Evolutionary conservation across 2,888 invertebrate genomes (phyloP), one percentile per base, ranked within the genome.

Genomic region (Oxycera nigricornis): DNA sequence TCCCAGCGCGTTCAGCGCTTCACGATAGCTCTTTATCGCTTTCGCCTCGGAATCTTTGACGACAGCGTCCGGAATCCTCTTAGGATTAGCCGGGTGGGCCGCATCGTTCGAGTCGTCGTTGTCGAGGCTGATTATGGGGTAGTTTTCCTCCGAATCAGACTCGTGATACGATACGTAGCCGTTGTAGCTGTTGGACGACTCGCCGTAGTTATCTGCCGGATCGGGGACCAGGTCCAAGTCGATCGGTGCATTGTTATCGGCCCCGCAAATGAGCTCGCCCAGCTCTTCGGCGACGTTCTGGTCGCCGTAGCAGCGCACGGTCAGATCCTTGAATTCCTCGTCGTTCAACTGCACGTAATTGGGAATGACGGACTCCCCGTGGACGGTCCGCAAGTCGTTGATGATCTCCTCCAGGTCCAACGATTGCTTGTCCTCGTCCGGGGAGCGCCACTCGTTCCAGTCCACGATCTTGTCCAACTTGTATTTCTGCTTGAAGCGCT

Each of bases 401-500:
- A 52, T 30, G 31, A 70, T 70, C 2, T 52, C 52, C 3, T 52
- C 35, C 52, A 70, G 31, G 14, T 52, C 70, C 31, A 70, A 17
- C 22, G 31, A 55, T 31, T 52, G 52, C 22, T 4, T 6, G 7
- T 52, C 31, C 30, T 6, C 30, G 14, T 52, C n/a, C 35, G 22
- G 14, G 22, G 65, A 24, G 0, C 24, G 22, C 70, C 70, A 70
- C 2, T 52, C 20, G 31, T 28, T 41, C 70, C 70, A 70, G 24
- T 20, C n/a, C 39, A 41, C 30, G 31, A 70, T 7, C 17, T 17
- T 30, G 30, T 41, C 20, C 28, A 76, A 41, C 57, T 67, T 74
- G 62, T 73, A 76, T 28, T 74, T 73, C 14, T 24, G 20, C 50
- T 76, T 76, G 35, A 76, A 68, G 20, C 76, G 73, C 35, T 57